Conservation (phyloP, 30 jellyfish, hydroid and myxozoan genomes). For the Hydractinia echinata region DNA sequence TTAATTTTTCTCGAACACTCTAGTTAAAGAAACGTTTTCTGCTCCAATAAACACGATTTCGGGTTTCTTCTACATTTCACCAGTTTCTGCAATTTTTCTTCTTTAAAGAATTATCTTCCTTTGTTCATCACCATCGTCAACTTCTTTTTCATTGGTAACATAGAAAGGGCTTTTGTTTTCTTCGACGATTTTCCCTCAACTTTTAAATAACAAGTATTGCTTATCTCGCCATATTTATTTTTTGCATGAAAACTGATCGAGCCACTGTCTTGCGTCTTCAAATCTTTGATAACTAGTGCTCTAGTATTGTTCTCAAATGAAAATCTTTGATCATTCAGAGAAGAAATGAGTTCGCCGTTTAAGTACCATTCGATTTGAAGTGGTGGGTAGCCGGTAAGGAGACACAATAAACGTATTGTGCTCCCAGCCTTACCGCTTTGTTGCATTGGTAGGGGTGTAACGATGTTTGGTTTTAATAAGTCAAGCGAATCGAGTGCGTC, state of each 20-base stretch:
- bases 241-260: constrained; percentile 13
- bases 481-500: neutral
- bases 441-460: constrained; percentile 13
- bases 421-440: neutral
- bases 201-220: constrained; percentile 7
- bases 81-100: neutral
- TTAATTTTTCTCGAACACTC: no score
- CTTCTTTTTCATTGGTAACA: neutral
- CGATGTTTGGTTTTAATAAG: constrained; percentile 3
- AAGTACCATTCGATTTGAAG: constrained; percentile 14
- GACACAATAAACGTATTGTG: neutral
- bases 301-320: neutral
- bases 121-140: neutral
- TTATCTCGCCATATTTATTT: constrained; percentile 21
- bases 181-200: neutral
- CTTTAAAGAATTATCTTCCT: neutral
- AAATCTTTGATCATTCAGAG: neutral
- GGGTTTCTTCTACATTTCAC: neutral
- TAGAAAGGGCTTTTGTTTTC: neutral
- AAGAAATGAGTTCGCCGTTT: neutral
- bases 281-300: constrained; percentile 5
- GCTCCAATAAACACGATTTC: no score
- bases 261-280: constrained; percentile 9
- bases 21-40: no score
- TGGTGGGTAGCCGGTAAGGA: constrained; percentile 23